Conservation (phyloP, 1,140 invertebrate genomes). For the Fopius arisanus region DNA sequence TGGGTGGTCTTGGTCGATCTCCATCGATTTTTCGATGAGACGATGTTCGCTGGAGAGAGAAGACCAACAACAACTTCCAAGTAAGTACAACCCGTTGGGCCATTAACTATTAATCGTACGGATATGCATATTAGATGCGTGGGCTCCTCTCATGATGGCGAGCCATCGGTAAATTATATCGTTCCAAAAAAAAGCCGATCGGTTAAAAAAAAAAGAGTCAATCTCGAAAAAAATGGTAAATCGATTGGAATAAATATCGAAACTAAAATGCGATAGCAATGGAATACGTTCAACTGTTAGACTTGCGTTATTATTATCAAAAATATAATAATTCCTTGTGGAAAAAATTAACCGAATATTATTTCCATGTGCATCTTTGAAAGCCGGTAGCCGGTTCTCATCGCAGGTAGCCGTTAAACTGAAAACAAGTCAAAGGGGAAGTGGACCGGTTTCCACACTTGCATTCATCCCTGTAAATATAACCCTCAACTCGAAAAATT, state of each 20-base stretch:
- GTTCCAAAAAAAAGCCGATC: too few relatives aligned
- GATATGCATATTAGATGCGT: conserved; percentile 54
- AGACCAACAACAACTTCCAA: conserved; percentile 22
- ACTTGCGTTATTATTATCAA: too few relatives aligned
- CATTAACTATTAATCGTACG: conserved; percentile 52
- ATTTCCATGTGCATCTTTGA: not conserved
- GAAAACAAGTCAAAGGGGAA: conserved; percentile 8
- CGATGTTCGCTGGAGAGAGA: not conserved
- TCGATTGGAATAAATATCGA: too few relatives aligned
- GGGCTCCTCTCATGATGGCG: conserved; percentile 46
- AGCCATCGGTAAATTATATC: conserved; percentile 34
- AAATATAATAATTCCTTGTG: too few relatives aligned
- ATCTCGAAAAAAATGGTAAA: not conserved
- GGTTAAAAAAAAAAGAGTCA: too few relatives aligned
- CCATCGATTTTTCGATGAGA: conserved; percentile 22
- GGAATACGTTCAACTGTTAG: too few relatives aligned
- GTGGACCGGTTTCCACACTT: conserved; percentile 2
- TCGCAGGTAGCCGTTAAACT: conserved; percentile 3
- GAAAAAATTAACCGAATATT: not conserved
- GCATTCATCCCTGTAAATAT: not conserved
- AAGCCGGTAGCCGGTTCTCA: not conserved
- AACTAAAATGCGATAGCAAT: too few relatives aligned
- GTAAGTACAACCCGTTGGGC: conserved; percentile 25
- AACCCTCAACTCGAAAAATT: not conserved
- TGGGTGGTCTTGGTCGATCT: conserved; percentile 26